These are phyloP conservation scores for Rhinoderma darwinii DNA, from an alignment of 2,113 vertebrate genomes.

Conservation along the genomic window DNA sequence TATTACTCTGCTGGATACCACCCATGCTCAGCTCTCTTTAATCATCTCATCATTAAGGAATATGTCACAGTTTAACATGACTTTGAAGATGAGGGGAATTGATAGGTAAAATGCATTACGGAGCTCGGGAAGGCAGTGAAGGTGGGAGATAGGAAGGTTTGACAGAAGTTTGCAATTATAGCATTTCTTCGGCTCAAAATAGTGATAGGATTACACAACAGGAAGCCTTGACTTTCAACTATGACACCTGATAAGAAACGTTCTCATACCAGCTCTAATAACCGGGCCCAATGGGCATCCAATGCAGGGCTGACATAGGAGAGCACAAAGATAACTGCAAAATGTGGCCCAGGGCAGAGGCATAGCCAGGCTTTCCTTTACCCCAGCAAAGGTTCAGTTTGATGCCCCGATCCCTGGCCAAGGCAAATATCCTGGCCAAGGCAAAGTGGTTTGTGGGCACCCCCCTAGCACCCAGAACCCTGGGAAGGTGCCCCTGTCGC, in stretches of 20 bases:
- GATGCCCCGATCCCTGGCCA: too few species aligned
- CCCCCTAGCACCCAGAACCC: too few species aligned
- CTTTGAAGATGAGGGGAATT: conserved; percentile 27
- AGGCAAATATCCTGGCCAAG: too few species aligned
- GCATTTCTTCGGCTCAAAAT: background rate
- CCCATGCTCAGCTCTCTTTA: background rate
- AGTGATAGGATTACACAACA: background rate
- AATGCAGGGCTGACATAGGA: background rate
- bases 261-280: too few species aligned
- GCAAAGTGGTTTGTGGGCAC: too few species aligned
- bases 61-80: conserved; percentile 35
- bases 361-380: too few species aligned
- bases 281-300: background rate
- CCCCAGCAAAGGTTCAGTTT: too few species aligned
- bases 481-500: too few species aligned
- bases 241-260: background rate
- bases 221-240: too few species aligned
- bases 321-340: too few species aligned
- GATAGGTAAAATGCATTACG: background rate
- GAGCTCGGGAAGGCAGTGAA: background rate
- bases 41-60: conserved; percentile 41
- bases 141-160: background rate
- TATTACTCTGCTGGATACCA: conserved; percentile 32
- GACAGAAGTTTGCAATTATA: conserved; percentile 1
- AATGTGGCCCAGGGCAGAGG: too few species aligned